Base-by-base conservation (phyloP, 2,113 vertebrate species). In the Coracopsis vasa region DNA sequence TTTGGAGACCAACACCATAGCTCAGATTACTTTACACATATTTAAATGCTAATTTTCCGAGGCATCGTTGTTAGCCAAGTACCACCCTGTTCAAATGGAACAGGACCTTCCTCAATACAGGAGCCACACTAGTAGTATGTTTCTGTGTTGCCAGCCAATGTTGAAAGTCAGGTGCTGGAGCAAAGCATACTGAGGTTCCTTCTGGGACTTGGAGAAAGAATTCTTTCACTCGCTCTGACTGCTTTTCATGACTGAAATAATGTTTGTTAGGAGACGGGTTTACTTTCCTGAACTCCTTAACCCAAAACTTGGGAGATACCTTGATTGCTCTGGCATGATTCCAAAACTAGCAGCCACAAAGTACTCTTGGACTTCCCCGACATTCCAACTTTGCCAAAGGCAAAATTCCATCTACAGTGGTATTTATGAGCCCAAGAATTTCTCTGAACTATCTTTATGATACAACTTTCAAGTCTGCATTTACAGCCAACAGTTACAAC, bases 41-140 rank as follows among this genome's bases (percentile, higher is more conserved):
- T 98, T 98, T 95, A 98, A 97, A 98, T 98, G 98, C 97, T 98
- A 97, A 98, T 98, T 94, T 54, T 13, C 80, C 4, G 7, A 74
- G 94, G 95, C 88, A n/a, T 10, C 41, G 86, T 1, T 64, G 54
- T 37, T 42, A 41, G 96, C 94, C 96, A 89, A 90, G 75, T 70
- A 80, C 39, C 91, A 91, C 92, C 93, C 92, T 23, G 88, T 19
- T 62, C 48, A 96, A 96, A 96, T 96, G 95, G 95, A 96, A 83
- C 92, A 80, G 97, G 74, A 75, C 86, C 78, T 82, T 88, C 79
- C 86, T 73, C 86, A 80, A 29, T 25, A 17, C 88, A 54, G 56
- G 44, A 88, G 87, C 80, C 91, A 80, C 92, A 56, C 88, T 86
- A 84, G 89, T 94, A 71, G 86, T 86, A 95, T 92, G 97, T 97